These are phyloP conservation scores for Schmidtea mediterranea DNA, from an alignment of 1,140 invertebrate species.

Conservation along the genomic window DNA sequence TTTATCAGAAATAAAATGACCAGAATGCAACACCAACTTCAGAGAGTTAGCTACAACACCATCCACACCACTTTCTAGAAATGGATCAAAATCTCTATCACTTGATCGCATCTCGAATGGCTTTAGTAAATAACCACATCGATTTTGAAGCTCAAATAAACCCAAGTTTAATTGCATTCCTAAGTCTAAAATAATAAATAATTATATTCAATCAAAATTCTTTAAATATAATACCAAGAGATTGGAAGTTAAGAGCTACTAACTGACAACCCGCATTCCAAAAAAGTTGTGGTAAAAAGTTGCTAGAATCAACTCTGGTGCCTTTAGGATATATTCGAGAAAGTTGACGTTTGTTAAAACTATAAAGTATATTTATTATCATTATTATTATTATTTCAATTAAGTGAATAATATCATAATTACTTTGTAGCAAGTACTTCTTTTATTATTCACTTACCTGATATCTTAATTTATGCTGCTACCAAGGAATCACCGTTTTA, in stretches of 20 bases:
- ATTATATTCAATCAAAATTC: too few relatives aligned
- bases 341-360: not conserved
- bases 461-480: too few relatives aligned
- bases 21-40: conserved; percentile 70
- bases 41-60: conserved; percentile 95
- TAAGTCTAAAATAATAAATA: conserved; percentile 85
- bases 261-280: conserved; percentile 80
- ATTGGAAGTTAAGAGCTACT: conserved; percentile 83
- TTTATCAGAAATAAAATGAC: conserved; percentile 95
- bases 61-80: conserved; percentile 95
- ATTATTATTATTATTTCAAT: too few relatives aligned
- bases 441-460: too few relatives aligned
- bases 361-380: too few relatives aligned
- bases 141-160: not conserved
- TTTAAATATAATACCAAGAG: conserved; percentile 32
- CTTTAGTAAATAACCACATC: conserved; percentile 2
- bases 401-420: too few relatives aligned
- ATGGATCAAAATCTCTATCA: conserved; percentile 87
- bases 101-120: conserved; percentile 61
- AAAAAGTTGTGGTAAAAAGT: conserved; percentile 65
- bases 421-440: too few relatives aligned
- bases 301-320: conserved; percentile 37
- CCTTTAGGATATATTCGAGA: conserved; percentile 3
- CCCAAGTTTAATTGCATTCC: conserved; percentile 40
- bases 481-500: too few relatives aligned